Evolutionary conservation across 1,140 invertebrate species (phyloP).

Genomic region (Drosophila malerkotliana): DNA sequence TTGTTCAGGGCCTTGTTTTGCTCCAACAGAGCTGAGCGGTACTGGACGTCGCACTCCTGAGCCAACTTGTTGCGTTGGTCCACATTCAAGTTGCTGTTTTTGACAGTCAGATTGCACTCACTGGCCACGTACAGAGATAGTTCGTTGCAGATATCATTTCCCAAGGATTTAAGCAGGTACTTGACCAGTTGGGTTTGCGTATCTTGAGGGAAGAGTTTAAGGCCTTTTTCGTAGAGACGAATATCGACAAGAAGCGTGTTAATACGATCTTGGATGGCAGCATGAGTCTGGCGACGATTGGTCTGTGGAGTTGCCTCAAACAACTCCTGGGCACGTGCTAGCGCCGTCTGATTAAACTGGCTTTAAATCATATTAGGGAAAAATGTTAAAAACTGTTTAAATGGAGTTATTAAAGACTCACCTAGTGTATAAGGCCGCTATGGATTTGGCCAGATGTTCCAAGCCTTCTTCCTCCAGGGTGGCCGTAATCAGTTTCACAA

Average conservation of each 20-base stretch:
- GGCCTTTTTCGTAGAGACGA: constrained; percentile 93
- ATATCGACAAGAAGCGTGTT: constrained; percentile 91
- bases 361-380: constrained; percentile 35
- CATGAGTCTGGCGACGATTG: constrained; percentile 90
- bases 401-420: constrained; percentile 11
- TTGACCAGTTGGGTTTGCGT: constrained; percentile 89
- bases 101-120: constrained; percentile 87
- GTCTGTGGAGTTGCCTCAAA: constrained; percentile 89
- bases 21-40: constrained; percentile 86
- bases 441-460: constrained; percentile 86
- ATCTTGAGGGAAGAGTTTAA: constrained; percentile 87
- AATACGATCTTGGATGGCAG: constrained; percentile 92
- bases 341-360: constrained; percentile 84
- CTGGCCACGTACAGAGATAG: constrained; percentile 89
- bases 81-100: constrained; percentile 86
- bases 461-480: constrained; percentile 88
- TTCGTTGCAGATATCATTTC: constrained; percentile 92
- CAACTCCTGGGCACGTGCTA: constrained; percentile 88
- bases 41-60: constrained; percentile 86
- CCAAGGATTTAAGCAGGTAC: constrained; percentile 93
- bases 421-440: constrained; percentile 86
- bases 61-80: constrained; percentile 89
- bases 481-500: constrained; percentile 88
- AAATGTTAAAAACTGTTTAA: not conserved
- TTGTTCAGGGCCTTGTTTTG: constrained; percentile 87